phyloP scores from a whole-genome alignment of 1,140 invertebrate species.

The Physella acuta region DNA sequence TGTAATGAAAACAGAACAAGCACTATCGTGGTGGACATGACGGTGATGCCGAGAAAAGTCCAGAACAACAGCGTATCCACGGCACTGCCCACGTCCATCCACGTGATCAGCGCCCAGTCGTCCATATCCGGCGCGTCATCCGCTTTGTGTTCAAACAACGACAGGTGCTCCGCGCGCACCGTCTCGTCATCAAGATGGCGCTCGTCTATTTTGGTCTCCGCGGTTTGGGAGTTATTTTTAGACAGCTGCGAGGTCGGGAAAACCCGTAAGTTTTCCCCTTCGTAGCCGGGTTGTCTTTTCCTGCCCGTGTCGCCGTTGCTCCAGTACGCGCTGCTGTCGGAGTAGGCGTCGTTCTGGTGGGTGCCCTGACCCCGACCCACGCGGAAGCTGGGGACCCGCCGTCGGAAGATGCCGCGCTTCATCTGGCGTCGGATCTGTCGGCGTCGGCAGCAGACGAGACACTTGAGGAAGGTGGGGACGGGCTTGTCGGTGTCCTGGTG shows the following conservation, averaged over 20 bases:
- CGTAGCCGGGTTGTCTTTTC: neutral
- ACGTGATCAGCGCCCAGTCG: conserved; percentile 29
- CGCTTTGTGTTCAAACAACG: neutral
- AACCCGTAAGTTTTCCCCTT: neutral
- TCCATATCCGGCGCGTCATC: conserved; percentile 18
- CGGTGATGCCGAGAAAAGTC: conserved; percentile 34
- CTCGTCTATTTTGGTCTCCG: neutral
- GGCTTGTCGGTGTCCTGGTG: conserved; percentile 34
- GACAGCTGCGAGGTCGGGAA: neutral
- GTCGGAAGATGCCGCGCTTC: neutral
- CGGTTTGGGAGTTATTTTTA: neutral
- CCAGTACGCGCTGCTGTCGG: neutral
- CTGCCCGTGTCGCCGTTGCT: neutral
- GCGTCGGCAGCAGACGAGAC: conserved; percentile 28
- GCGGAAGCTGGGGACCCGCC: neutral
- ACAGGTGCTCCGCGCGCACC: neutral
- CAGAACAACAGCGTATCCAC: conserved; percentile 36
- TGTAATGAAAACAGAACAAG: conserved; percentile 32
- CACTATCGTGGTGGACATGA: conserved; percentile 31
- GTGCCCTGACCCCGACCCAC: neutral
- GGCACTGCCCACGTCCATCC: conserved; percentile 33
- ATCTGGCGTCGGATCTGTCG: conserved; percentile 5
- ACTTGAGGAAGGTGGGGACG: conserved; percentile 27
- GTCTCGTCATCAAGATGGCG: neutral
- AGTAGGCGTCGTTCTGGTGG: neutral